A percentile compares a stretch with the other conserved stretches of the same genome.
These are phyloP conservation scores for Eristalis tenax DNA, from an alignment of 2,888 invertebrate genomes.

Conservation along the genomic window DNA sequence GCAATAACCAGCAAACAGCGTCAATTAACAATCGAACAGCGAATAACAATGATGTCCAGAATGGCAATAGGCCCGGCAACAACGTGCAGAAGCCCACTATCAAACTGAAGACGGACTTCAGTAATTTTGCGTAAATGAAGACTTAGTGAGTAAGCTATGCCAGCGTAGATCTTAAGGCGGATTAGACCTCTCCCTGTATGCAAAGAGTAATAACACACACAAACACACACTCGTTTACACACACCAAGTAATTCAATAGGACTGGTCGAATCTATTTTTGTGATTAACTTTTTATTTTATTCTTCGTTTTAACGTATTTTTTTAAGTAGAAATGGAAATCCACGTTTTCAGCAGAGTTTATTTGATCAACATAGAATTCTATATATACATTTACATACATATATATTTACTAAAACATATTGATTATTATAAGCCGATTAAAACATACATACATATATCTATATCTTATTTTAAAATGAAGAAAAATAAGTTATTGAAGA, in stretches of 20 bases:
- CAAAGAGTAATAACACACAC: neutral
- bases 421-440: slow-evolving; percentile 14
- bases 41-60: slow-evolving; percentile 81
- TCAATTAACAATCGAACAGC: slow-evolving; percentile 80
- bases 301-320: slow-evolving; percentile 9
- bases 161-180: slow-evolving; percentile 32
- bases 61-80: slow-evolving; percentile 76
- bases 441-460: slow-evolving; percentile 34
- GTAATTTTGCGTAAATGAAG: slow-evolving; percentile 89
- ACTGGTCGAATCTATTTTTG: slow-evolving; percentile 61
- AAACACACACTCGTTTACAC: neutral
- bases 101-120: slow-evolving; percentile 96
- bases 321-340: slow-evolving; percentile 40
- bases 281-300: slow-evolving; percentile 59
- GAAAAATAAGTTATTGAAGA: slow-evolving; percentile 43
- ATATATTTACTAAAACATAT: slow-evolving; percentile 14
- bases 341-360: slow-evolving; percentile 52
- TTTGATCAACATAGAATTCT: slow-evolving; percentile 58
- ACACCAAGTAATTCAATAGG: slow-evolving; percentile 37
- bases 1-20: slow-evolving; percentile 86
- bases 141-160: slow-evolving; percentile 24
- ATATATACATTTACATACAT: slow-evolving; percentile 53
- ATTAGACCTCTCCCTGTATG: slow-evolving; percentile 11
- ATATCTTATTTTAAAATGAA: slow-evolving; percentile 2
- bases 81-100: slow-evolving; percentile 87